Percentiles rank a stretch among this genome's conserved stretches.
These are phyloP conservation scores for Sarcophilus harrisii DNA, from an alignment of 2,797 vertebrate species.

Conservation along the genomic window DNA sequence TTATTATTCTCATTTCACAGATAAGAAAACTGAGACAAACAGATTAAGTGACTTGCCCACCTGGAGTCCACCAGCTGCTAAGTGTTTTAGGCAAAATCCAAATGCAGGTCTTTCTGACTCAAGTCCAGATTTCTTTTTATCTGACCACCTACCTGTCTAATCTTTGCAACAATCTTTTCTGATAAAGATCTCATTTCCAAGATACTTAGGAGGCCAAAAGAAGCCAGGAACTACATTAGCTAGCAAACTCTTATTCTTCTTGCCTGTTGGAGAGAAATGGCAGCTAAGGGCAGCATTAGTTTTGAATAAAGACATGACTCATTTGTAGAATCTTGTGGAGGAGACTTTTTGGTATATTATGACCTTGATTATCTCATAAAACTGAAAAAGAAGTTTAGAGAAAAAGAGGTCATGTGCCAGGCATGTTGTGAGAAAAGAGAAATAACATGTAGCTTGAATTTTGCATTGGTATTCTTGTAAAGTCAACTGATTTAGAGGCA, in stretches of 20 bases:
- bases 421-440: not conserved
- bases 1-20: slow-evolving; percentile 26
- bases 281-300: not conserved
- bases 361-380: not conserved
- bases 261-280: not conserved
- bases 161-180: slow-evolving; percentile 4
- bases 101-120: not conserved
- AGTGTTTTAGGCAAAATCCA: not conserved
- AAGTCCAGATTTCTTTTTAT: not conserved
- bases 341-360: not conserved
- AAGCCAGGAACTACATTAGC: not conserved
- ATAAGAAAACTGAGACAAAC: not conserved
- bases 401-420: not conserved
- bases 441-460: not conserved
- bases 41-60: slow-evolving; percentile 31
- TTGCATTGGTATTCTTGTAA: not conserved
- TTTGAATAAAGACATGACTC: not conserved
- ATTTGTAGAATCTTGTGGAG: not conserved
- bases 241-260: not conserved
- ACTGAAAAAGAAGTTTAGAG: not conserved
- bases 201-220: not conserved
- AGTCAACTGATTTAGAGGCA: not conserved
- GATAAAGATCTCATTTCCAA: not conserved
- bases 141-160: not conserved
- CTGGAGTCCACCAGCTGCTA: not conserved